These are phyloP conservation scores for Taxidea taxus DNA, from an alignment of 2,113 vertebrate genomes.

Conservation along the genomic window DNA sequence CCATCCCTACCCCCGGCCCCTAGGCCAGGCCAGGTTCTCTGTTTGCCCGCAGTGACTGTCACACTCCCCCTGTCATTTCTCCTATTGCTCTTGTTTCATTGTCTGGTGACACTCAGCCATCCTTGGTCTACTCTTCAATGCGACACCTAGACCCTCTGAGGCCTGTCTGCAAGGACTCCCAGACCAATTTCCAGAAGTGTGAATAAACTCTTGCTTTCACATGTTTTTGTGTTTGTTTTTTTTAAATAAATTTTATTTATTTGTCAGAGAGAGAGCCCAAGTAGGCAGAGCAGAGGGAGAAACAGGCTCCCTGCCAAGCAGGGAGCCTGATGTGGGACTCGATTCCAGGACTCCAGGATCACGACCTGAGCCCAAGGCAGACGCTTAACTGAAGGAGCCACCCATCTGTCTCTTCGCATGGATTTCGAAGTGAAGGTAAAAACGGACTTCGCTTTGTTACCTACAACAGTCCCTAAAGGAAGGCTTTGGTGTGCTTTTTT, in stretches of 20 bases:
- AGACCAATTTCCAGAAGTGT: background rate
- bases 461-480: background rate
- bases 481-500: background rate
- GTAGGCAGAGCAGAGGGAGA: too few species aligned
- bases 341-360: too few species aligned
- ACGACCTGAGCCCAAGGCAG: too few species aligned
- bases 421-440: background rate
- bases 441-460: background rate
- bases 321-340: too few species aligned
- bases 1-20: too few species aligned
- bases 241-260: too few species aligned
- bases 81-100: background rate
- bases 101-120: background rate
- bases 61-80: background rate
- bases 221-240: background rate
- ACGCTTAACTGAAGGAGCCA: too few species aligned
- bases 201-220: background rate
- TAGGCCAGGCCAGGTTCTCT: background rate
- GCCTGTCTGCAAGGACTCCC: background rate
- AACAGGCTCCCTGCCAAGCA: too few species aligned
- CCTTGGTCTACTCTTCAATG: background rate
- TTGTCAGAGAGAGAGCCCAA: too few species aligned
- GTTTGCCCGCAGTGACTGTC: too few species aligned
- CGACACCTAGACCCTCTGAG: background rate
- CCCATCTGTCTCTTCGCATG: background rate